These are phyloP conservation scores for Dryas iulia DNA, from an alignment of 1,140 invertebrate genomes.

Conservation along the genomic window DNA sequence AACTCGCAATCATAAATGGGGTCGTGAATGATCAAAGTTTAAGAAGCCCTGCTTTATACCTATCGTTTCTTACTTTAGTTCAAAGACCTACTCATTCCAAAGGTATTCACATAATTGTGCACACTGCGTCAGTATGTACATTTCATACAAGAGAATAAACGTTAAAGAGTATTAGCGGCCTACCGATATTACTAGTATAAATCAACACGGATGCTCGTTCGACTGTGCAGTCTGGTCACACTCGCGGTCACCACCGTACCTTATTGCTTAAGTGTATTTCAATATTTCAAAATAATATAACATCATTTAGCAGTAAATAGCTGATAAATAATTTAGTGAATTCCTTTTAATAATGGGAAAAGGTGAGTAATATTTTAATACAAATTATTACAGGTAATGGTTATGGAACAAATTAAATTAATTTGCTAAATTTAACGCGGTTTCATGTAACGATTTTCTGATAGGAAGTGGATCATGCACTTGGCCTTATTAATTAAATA, in stretches of 20 bases:
- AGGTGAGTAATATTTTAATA: constrained; percentile 28
- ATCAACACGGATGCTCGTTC: constrained; percentile 23
- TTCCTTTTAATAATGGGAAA: constrained; percentile 26
- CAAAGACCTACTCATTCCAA: not conserved
- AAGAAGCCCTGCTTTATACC: too few relatives aligned
- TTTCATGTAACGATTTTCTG: not conserved
- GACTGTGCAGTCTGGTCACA: constrained; percentile 15
- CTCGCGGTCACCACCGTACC: constrained; percentile 13
- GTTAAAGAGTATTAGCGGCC: not conserved
- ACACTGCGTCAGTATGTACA: not conserved
- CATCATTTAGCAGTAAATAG: constrained; percentile 1
- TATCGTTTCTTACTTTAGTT: not conserved
- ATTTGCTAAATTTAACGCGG: too few relatives aligned
- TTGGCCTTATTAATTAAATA: not conserved
- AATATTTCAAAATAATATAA: not conserved
- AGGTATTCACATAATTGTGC: not conserved
- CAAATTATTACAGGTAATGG: too few relatives aligned
- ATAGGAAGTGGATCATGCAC: not conserved
- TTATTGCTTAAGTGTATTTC: constrained; percentile 15
- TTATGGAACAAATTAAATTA: too few relatives aligned
- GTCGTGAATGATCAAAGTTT: too few relatives aligned
- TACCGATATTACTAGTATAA: constrained; percentile 18
- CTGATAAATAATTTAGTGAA: not conserved
- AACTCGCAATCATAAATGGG: too few relatives aligned
- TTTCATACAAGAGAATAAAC: constrained; percentile 4